Evolutionary conservation across 2,797 vertebrate genomes (phyloP), one percentile per base, ranked within the genome.

Genomic region (Sebastes vulpes): DNA sequence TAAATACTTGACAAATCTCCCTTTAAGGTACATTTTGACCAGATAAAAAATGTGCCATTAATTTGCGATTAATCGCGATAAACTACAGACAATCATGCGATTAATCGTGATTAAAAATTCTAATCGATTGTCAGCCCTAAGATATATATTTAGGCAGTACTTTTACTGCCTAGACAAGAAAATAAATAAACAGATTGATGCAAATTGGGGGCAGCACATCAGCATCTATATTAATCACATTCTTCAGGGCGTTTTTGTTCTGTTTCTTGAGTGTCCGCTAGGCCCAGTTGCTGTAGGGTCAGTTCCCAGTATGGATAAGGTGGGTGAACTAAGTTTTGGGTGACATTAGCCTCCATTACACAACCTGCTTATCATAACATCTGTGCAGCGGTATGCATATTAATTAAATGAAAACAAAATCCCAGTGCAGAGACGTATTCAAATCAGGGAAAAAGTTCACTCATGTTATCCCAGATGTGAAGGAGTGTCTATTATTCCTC

Each of bases 381-480:
- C 32, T 76, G 69, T 75, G 65, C 59, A 70, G 58, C 35, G 31
- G 38, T 38, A n/a, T 64, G 26, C 67, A 54, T 20, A 71, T 61
- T 10, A 35, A 72, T 53, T 7, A 75, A 70, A 66, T 59, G 3
- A 76, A 70, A 70, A 60, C 2, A 35, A 8, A 64, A 70, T 79
- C 70, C 75, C 50, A 61, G 21, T 66, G 76, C 46, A 54, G 54
- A 81, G 14, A 75, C 70, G 68, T 32, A 20, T 64, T 80, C 76
- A 53, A 38, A 16, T 42, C 38, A 25, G 69, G 59, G 63, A 32
- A 57, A 64, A 61, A 50, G 81, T 83, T 71, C 75, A 76, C 57
- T 63, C 18, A 6, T 46, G 81, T 75, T 59, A 64, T 88, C 56
- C 76, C 48, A 85, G 77, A 82, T 76, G 64, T 46, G 71, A 57